Percentiles rank a stretch among this genome's conserved stretches.
Conservation (phyloP, 2,888 invertebrate species). For the Stramonita haemastoma region DNA sequence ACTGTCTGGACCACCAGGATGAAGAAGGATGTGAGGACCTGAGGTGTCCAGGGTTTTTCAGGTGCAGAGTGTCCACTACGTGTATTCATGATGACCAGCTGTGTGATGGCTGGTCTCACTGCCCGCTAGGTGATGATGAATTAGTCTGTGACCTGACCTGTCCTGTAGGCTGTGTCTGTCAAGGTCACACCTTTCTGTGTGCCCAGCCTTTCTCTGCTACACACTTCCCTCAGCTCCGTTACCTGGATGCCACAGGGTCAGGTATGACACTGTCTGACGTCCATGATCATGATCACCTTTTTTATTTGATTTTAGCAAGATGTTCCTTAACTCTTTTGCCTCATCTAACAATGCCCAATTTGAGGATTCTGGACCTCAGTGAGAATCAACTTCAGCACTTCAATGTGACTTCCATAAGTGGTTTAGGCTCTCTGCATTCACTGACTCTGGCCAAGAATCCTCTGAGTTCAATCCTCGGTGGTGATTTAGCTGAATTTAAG, state of each 20-base stretch:
- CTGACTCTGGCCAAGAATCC: not conserved
- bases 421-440: not conserved
- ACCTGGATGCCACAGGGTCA: not conserved
- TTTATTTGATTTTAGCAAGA: not conserved
- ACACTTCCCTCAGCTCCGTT: not conserved
- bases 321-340: not conserved
- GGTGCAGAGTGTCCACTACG: not conserved
- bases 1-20: constrained; percentile 21
- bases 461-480: not conserved
- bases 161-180: not conserved
- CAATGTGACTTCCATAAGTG: not conserved
- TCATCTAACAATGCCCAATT: not conserved
- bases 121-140: not conserved
- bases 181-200: not conserved
- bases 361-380: not conserved
- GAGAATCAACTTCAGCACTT: not conserved
- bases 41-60: not conserved
- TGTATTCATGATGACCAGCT: not conserved
- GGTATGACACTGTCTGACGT: constrained; percentile 13
- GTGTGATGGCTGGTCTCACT: constrained; percentile 25
- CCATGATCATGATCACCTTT: not conserved
- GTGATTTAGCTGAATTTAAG: not conserved
- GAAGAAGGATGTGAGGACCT: constrained; percentile 7
- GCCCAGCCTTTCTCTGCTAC: not conserved
- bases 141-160: not conserved